Conservation (phyloP, 2,113 vertebrate species). For the Accipiter cooperii region DNA sequence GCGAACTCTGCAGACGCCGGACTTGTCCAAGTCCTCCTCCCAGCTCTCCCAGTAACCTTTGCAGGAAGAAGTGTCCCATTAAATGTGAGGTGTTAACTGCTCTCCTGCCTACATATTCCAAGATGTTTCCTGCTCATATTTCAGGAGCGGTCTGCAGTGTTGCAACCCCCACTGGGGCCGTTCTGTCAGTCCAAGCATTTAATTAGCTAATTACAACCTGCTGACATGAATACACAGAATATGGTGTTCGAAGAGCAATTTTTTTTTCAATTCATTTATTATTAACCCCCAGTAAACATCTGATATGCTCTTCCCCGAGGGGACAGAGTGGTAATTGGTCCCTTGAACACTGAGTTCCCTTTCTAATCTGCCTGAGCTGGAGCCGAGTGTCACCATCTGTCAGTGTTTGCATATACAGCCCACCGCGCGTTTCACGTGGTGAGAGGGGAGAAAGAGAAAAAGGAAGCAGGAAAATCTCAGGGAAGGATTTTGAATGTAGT, state of each 20-base stretch:
- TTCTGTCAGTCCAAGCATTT: conserved; percentile 73
- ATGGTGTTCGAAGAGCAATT: conserved; percentile 52
- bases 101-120: conserved; percentile 57
- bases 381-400: conserved; percentile 76
- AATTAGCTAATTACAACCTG: conserved; percentile 77
- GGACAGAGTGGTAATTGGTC: conserved; percentile 73
- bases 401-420: conserved; percentile 66
- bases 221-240: conserved; percentile 68
- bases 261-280: conserved; percentile 71
- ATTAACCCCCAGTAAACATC: conserved; percentile 69
- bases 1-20: neutral
- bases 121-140: conserved; percentile 66
- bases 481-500: conserved; percentile 5
- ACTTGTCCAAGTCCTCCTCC: conserved; percentile 11
- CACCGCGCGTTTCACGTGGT: conserved; percentile 17
- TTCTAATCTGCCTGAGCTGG: conserved; percentile 65
- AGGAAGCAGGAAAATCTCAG: conserved; percentile 46
- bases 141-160: conserved; percentile 41
- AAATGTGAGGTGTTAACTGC: conserved; percentile 40
- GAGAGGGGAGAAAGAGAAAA: conserved; percentile 51
- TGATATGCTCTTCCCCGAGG: conserved; percentile 73
- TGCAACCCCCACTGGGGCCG: conserved; percentile 53
- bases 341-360: conserved; percentile 70
- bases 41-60: conserved; percentile 39
- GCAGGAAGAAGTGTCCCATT: conserved; percentile 49